Base-by-base conservation (phyloP, 2,888 invertebrate species). In the Acanthosepion pharaonis region DNA sequence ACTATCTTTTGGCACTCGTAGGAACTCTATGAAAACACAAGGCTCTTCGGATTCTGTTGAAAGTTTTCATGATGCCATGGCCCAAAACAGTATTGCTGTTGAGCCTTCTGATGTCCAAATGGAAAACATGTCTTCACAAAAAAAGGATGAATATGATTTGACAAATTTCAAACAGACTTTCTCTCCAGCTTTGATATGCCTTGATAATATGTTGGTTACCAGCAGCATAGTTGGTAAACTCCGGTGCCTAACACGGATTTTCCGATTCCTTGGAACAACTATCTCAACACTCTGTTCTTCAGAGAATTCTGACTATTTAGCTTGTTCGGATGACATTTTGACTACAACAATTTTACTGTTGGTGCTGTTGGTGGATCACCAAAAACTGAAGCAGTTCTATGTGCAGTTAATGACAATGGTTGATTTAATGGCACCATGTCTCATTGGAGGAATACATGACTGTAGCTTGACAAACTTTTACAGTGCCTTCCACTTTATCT, bases 401-500 rank as follows among this genome's bases (percentile, higher is more conserved):
- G 95, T 96, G 11, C 96, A 96, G 92, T 94, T 96, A 93, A 96
- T 95, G 94, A 91, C 96, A 48, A 95, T 97, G 91, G 95, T 96
- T 18, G 97, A 96, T 78, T 95, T 97, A 18, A 95, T 96, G 95
- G 96, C 97, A 25, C 96, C 95, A 6, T 97, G 96, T 94, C 96
- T 97, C 94, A 95, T 95, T 28, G 96, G 96, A 18, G 96, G 96
- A 93, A 96, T 96, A 23, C 96, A 97, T 95, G 96, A 96, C 95
- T 97, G 96, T 95, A 96, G 96, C 5, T 95, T 97, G 48, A 96
- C 96, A 0, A 97, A 96, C 94, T 96, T 97, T 59, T 95, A 95
- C 53, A 96, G 96, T n/a, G 97, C 97, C 8, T 97, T 96, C 94
- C 96, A 97, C 94, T 96, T 96, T 94, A 93, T 97, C n/a, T 96